A percentile compares a stretch with the other conserved stretches of the same genome.
Conservation (phyloP, 2,888 invertebrate genomes). For the Andrena camellia region DNA sequence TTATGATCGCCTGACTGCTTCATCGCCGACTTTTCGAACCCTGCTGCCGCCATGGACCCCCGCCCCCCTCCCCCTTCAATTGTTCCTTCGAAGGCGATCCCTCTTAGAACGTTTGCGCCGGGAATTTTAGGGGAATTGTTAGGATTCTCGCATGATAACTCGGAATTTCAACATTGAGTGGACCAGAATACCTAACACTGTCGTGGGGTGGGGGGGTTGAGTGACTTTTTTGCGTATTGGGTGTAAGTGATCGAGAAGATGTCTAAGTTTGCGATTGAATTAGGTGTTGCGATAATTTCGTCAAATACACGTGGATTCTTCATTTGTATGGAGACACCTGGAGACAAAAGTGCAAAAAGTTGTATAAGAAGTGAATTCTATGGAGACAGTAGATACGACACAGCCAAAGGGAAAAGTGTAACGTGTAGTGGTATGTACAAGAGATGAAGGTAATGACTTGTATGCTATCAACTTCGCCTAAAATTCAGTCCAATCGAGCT, state of each 20-base stretch:
- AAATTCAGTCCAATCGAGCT: neutral
- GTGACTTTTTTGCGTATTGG: too few relatives aligned
- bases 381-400: neutral
- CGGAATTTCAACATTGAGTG: too few relatives aligned
- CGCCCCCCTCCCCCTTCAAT: slow-evolving; percentile 7
- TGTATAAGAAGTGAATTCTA: neutral
- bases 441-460: neutral
- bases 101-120: slow-evolving; percentile 8
- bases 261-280: too few relatives aligned
- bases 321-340: too few relatives aligned
- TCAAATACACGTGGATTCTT: too few relatives aligned
- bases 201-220: too few relatives aligned
- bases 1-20: slow-evolving; percentile 80
- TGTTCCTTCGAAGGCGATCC: slow-evolving; percentile 37
- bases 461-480: neutral
- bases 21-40: slow-evolving; percentile 72
- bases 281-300: too few relatives aligned
- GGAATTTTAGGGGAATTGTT: slow-evolving; percentile 32
- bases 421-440: neutral
- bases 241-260: too few relatives aligned
- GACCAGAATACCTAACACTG: too few relatives aligned
- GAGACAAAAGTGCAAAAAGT: too few relatives aligned
- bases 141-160: too few relatives aligned
- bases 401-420: too few relatives aligned
- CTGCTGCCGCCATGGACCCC: slow-evolving; percentile 24